Percentiles rank a stretch among this genome's conserved stretches.
These are phyloP conservation scores for Dascillus cervinus DNA, from an alignment of 2,888 invertebrate genomes.

Conservation along the genomic window DNA sequence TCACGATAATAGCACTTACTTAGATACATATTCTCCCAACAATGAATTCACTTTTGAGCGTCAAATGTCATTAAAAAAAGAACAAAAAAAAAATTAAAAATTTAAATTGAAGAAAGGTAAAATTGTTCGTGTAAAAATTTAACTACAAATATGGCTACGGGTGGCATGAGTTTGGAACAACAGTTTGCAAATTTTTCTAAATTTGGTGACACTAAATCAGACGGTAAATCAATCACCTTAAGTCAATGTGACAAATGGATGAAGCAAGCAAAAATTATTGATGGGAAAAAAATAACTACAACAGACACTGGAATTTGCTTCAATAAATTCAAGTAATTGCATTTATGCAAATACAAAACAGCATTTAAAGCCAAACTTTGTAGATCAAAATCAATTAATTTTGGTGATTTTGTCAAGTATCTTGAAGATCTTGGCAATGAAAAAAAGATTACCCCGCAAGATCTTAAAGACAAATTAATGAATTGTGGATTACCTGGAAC, in stretches of 20 bases:
- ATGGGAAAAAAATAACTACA: slow-evolving; percentile 70
- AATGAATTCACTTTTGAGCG: too few species aligned
- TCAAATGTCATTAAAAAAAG: too few species aligned
- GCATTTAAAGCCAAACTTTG: too few species aligned
- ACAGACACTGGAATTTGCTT: slow-evolving; percentile 87
- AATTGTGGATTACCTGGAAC: slow-evolving; percentile 69
- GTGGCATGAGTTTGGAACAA: slow-evolving; percentile 46
- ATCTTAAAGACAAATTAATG: slow-evolving; percentile 69
- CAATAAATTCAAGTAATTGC: slow-evolving; percentile 76
- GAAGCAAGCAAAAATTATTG: slow-evolving; percentile 76
- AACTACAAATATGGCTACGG: not conserved
- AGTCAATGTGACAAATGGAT: slow-evolving; percentile 92
- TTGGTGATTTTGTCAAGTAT: slow-evolving; percentile 48
- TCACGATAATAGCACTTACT: too few species aligned
- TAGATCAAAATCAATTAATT: slow-evolving; percentile 30
- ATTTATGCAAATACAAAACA: not conserved
- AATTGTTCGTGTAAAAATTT: too few species aligned
- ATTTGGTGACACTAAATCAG: slow-evolving; percentile 80
- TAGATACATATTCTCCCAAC: too few species aligned
- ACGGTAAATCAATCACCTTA: slow-evolving; percentile 78
- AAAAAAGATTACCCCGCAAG: slow-evolving; percentile 65
- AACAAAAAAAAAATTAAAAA: too few species aligned
- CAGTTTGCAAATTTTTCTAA: slow-evolving; percentile 75
- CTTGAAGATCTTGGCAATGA: slow-evolving; percentile 73
- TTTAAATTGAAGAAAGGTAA: too few species aligned